Conservation (phyloP, 2,113 vertebrate genomes). For the Columba livia region DNA sequence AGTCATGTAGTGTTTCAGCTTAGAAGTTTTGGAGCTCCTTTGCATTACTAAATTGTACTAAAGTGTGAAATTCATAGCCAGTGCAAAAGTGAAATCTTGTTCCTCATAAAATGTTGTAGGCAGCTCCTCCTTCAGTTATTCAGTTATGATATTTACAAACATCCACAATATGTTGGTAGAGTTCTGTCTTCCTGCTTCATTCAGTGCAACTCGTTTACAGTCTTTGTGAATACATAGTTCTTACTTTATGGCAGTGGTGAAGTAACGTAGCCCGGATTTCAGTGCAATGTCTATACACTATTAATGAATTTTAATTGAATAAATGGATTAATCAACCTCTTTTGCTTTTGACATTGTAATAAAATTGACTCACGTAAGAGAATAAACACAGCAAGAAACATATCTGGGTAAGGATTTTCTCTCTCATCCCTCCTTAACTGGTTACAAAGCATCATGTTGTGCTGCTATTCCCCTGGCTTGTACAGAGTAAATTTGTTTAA, state of each 20-base stretch:
- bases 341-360: neutral
- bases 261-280: neutral
- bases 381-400: neutral
- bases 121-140: neutral
- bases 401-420: neutral
- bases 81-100: neutral
- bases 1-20: neutral
- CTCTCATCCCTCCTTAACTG: neutral
- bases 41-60: neutral
- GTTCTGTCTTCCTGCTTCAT: neutral
- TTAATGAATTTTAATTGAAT: neutral
- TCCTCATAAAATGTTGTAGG: neutral
- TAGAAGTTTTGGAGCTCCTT: neutral
- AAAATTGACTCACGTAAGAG: neutral
- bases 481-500: neutral
- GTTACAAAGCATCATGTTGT: neutral
- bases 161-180: neutral
- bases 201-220: neutral
- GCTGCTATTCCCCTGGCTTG: neutral
- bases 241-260: neutral
- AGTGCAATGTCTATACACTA: neutral
- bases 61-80: neutral
- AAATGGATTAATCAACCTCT: neutral
- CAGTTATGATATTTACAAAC: neutral
- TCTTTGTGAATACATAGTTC: neutral